Conservation (phyloP, 2,888 invertebrate genomes). For the Aspidapion aeneum region DNA sequence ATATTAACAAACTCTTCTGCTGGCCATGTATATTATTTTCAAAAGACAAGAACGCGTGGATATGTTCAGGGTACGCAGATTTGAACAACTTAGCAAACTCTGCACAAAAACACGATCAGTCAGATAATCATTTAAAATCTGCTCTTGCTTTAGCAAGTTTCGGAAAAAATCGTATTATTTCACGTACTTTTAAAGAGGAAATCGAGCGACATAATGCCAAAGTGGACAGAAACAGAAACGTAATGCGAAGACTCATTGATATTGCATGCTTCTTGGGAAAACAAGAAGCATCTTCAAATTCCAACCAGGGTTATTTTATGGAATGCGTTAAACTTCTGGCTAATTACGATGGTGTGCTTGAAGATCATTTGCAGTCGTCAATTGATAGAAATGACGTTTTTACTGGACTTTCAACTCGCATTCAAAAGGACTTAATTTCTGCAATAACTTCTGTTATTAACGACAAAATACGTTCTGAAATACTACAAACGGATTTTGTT, state of each 20-base stretch:
- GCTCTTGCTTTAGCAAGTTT: constrained; percentile 14
- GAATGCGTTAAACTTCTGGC: constrained; percentile 9
- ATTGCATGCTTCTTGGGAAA: constrained; percentile 9
- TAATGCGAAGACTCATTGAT: constrained; percentile 12
- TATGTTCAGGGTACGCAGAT: constrained; percentile 9
- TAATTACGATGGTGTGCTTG: constrained; percentile 10
- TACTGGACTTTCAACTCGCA: constrained; percentile 10
- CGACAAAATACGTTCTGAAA: constrained; percentile 7
- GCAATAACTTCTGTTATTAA: constrained; percentile 6
- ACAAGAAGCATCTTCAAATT: constrained; percentile 4
- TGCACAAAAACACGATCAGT: constrained; percentile 15
- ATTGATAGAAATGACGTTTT: constrained; percentile 7
- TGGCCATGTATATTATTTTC: constrained; percentile 20
- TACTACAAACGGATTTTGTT: constrained; percentile 10
- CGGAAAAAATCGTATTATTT: constrained; percentile 13
- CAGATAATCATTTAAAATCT: constrained; percentile 8
- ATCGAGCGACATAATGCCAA: constrained; percentile 12
- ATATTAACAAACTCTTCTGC: constrained; percentile 18
- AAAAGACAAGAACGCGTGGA: constrained; percentile 16
- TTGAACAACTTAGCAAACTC: too few species aligned
- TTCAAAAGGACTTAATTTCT: constrained; percentile 15
- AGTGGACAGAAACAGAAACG: constrained; percentile 16
- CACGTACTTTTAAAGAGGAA: constrained; percentile 11
- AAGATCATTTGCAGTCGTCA: constrained; percentile 9
- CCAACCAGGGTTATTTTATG: background rate